Base-by-base conservation (phyloP, 2,797 vertebrate species). In the Pipistrellus kuhlii region DNA sequence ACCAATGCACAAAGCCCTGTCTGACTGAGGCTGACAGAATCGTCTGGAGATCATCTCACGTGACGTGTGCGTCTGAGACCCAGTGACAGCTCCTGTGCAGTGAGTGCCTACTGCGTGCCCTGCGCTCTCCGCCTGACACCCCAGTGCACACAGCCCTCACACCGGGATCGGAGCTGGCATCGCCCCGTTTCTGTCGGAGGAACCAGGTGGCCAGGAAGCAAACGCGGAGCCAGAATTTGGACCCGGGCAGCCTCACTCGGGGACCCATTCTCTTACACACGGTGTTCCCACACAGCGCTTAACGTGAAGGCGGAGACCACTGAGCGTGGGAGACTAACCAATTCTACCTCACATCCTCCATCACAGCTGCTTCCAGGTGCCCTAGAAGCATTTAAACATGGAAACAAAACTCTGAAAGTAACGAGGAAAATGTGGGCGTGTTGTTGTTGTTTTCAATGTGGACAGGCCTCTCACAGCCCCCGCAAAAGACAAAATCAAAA, bases 381-480 rank as follows among this genome's bases (percentile, higher is more conserved):
- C 68, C 93, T 80, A 62, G 84, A 48, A 94, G 64, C 88, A 78
- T 55, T 62, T 80, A 35, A 14, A 15, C 25, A 83, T 35, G 68
- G 95, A 87, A 81, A 57, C 48, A 66, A 95, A 93, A 66, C 51
- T 13, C 27, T 44, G 23, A 68, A 75, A 91, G 20, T 11, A 62
- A 7, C 25, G 25, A 25, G 8, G 23, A 57, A 89, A 93, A 32
- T 0, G 12, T 12, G 8, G 30, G 25, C 12, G 25, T 12, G 57
- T 11, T 25, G 57, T 57, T 25, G 57, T 59, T 59, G 57, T 85
- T 88, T 23, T 12, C 11, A 4, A 18, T 23, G n/a, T 69, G 12
- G 32, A 73, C 7, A 88, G 59, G 2, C 1, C 25, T 77, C 59
- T 72, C 13, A 55, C 4, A 68, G 6, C 35, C 30, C 72, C 44